Base-by-base conservation (phyloP, 2,888 invertebrate species). In the Ctena decussata region DNA sequence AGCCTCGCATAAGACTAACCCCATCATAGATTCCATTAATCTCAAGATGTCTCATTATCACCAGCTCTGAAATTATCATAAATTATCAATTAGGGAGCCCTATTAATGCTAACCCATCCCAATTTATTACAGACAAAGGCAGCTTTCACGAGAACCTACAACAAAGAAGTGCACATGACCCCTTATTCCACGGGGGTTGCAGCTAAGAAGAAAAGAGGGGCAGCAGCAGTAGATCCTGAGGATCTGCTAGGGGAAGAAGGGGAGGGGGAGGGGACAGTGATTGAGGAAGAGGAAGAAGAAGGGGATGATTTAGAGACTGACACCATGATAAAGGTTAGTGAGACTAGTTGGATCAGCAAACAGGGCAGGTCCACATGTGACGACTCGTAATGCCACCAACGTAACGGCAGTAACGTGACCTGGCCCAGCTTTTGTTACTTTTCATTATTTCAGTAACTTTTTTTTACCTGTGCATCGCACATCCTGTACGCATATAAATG, bases 61-160 rank as follows among this genome's bases (percentile, higher is more conserved):
- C n/a, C n/a, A n/a, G n/a, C n/a, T n/a, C n/a, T n/a, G n/a, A n/a
- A n/a, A n/a, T n/a, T n/a, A n/a, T n/a, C n/a, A n/a, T n/a, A n/a
- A n/a, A n/a, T n/a, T n/a, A n/a, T n/a, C n/a, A n/a, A n/a, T n/a
- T n/a, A n/a, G n/a, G n/a, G n/a, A n/a, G n/a, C n/a, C n/a, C n/a
- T n/a, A n/a, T n/a, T n/a, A n/a, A 44, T 44, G 44, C 18, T 44
- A 44, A 18, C 18, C 18, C 8, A 12, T 44, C 44, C 8, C 8
- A 44, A 8, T 44, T 44, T 44, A 77, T 82, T 81, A 12, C 92
- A 98, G 98, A 97, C 98, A 0, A 99, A 99, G 96, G 97, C 98
- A 0, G 98, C 99, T 0, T 97, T 99, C 95, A 99, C 99, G 0
- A 97, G 99, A 60, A 96, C 97, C 0, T 98, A 98, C 95, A 99